phyloP scores from a whole-genome alignment of 1,140 invertebrate species.

The Tenebrio molitor region DNA sequence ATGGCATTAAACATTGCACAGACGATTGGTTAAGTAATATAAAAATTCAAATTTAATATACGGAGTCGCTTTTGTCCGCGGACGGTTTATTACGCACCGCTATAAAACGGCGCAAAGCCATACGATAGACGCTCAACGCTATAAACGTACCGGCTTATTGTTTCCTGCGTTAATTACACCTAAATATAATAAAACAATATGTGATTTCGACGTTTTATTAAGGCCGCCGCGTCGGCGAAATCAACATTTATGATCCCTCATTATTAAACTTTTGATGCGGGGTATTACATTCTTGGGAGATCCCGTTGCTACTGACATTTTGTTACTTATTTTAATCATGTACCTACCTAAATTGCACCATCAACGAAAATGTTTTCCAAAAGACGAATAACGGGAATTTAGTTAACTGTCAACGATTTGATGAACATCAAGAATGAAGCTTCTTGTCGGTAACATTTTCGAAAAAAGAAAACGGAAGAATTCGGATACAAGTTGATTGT shows the following conservation, averaged over 20 bases:
- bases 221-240: conserved; percentile 8
- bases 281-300: neutral
- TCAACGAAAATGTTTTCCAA: no score
- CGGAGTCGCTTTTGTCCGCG: conserved; percentile 22
- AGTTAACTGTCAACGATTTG: no score
- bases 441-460: no score
- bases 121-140: conserved; percentile 19
- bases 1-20: conserved; percentile 60
- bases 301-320: no score
- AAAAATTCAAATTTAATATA: conserved; percentile 64
- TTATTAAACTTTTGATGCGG: conserved; percentile 27
- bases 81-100: conserved; percentile 21
- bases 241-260: conserved; percentile 23
- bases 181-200: conserved; percentile 38
- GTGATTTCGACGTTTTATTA: conserved; percentile 36
- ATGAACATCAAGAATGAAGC: no score
- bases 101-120: conserved; percentile 14
- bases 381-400: no score
- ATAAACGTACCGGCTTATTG: conserved; percentile 48
- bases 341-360: no score
- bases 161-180: conserved; percentile 50
- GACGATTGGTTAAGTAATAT: conserved; percentile 62
- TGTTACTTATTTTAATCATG: no score
- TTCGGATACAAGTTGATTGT: no score
- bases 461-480: no score